Base-by-base conservation (phyloP, 2,888 invertebrate species). In the Macrostomum cliftonense region DNA sequence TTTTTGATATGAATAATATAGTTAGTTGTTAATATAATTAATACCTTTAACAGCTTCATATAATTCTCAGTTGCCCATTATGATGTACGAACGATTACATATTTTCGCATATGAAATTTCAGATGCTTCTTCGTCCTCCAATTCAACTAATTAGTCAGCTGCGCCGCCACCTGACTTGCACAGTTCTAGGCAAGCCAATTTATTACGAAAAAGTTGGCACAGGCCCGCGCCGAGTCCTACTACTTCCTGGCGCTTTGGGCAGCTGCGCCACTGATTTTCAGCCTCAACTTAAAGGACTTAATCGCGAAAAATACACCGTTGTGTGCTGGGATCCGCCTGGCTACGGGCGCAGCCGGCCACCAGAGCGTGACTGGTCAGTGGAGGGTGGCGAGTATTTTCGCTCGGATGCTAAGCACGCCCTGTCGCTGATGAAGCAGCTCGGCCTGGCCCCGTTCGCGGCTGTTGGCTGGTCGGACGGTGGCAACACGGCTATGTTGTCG, bases 401-500 rank as follows among this genome's bases (percentile, higher is more conserved):
- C 49, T 76, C 75, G 54, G 87, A 88, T 73, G 85, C 86, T 5
- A 73, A 76, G 28, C 68, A 71, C 53, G 83, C 82, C 13, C 72
- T 76, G 54, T 69, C 77, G 48, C 74, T 88, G 45, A 83, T 86
- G 81, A 74, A 78, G 71, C 80, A 76, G n/a, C 45, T 45, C 2
- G 36, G 37, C 11, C 20, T 43, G 43, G 38, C 19, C n/a, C 20
- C 50, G 12, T 84, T 78, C 67, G 84, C 84, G 0, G 59, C 86
- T 12, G 61, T 87, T 50, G 88, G 88, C 1, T 88, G 87, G 84
- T 84, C 84, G 69, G 85, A 85, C 70, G 88, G 88, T 21, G 88
- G 83, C 1, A 80, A 79, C 42, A 77, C 81, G 0, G 79, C 78
- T 14, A 68, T 88, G 54, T 78, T 87, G 36, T 63, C 83, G n/a